Evolutionary conservation across 1,140 invertebrate genomes (phyloP).

Genomic region (Thaumetopoea pityocampa): DNA sequence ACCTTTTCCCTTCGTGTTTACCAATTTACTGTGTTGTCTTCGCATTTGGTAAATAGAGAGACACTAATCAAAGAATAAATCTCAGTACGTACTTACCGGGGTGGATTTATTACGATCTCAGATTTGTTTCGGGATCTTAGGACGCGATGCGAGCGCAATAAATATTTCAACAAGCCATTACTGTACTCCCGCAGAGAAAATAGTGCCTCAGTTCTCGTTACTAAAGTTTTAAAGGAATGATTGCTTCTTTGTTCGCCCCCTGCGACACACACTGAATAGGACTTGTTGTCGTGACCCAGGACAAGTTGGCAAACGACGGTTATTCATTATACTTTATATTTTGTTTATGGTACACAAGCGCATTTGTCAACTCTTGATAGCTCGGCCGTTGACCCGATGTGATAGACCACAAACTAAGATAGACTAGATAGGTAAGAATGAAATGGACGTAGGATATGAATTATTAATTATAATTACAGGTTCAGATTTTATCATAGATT

Average conservation of each 20-base stretch:
- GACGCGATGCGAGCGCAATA: conserved; percentile 37
- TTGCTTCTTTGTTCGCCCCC: conserved; percentile 24
- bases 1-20: conserved; percentile 2
- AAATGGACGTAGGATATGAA: too few species aligned
- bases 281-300: conserved; percentile 6
- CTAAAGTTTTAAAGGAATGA: conserved; percentile 45
- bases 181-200: conserved; percentile 39
- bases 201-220: conserved; percentile 39
- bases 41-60: conserved; percentile 28
- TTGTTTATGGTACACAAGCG: conserved; percentile 1
- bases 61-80: conserved; percentile 47
- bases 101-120: conserved; percentile 42
- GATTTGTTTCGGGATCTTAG: conserved; percentile 39
- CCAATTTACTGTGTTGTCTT: conserved; percentile 21
- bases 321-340: neutral
- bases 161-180: conserved; percentile 57
- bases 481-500: too few species aligned
- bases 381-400: too few species aligned
- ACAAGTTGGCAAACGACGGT: too few species aligned
- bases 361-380: neutral
- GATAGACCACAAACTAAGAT: too few species aligned
- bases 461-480: too few species aligned
- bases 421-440: too few species aligned
- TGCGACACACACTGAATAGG: conserved; percentile 24
- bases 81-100: conserved; percentile 24